Evolutionary conservation across 2,888 invertebrate species (phyloP), one percentile per base, ranked within the genome.

Genomic region (Drosophila picticornis): DNA sequence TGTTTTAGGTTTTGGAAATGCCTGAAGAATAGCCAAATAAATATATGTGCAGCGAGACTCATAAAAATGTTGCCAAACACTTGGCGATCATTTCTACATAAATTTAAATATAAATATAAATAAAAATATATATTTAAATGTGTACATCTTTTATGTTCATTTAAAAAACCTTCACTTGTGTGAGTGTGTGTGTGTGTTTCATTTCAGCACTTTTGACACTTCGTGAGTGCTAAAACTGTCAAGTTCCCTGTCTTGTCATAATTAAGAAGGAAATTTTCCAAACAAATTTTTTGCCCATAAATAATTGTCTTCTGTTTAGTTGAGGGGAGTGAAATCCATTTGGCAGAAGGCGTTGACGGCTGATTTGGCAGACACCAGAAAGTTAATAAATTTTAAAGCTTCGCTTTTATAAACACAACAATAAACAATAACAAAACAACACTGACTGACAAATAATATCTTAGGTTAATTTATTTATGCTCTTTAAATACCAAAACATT

Each of bases 171-270:
- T 6, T 4, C 68, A 81, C 22, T 38, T 62, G 22, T 38, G 10
- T n/a, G 40, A 5, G 4, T n/a, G 11, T 11, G 43, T 22, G 43
- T 46, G 46, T 46, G 22, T 46, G 2, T 22, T 25, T 22, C 16
- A 16, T 61, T 73, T n/a, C 53, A 34, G 7, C 31, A 32, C 31
- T 59, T 64, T 73, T 63, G 87, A 83, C 81, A 83, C 66, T 84
- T 81, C 68, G 71, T 55, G 67, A 79, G 77, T 73, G 83, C 67
- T 80, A 78, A 73, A 84, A 75, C 84, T 91, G 88, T 90, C 91
- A 90, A 74, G 81, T 77, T 67, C 51, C 66, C 76, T 67, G 80
- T 88, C 90, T 86, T 91, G 90, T 90, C 90, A 91, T 88, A 90
- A 91, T 84, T 90, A 90, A 88, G 80, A 73, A 68, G 58, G 58